A percentile compares a stretch with the other conserved stretches of the same genome.
Conservation (phyloP, 2,113 vertebrate genomes). For the Xerus inauris region DNA sequence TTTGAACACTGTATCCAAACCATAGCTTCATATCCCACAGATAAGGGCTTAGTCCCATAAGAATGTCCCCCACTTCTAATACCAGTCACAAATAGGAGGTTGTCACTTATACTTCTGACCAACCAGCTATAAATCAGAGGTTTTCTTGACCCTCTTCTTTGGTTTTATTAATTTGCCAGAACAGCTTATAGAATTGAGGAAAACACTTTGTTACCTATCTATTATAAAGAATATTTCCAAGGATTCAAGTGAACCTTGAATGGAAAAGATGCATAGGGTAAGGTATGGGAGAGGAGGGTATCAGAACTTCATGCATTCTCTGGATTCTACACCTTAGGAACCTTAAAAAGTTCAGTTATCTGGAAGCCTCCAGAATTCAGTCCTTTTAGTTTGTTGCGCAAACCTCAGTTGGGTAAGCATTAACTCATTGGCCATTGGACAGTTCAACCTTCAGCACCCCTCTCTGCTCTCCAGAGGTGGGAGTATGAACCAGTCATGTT, state of each 20-base stretch:
- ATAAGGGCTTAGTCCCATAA: background rate
- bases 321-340: no score
- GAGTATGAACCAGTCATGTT: background rate
- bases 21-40: background rate
- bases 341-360: background rate
- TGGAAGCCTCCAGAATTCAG: background rate
- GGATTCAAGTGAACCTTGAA: background rate
- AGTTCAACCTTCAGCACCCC: background rate
- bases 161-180: background rate
- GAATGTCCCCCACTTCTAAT: background rate
- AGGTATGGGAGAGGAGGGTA: background rate
- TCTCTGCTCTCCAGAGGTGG: background rate
- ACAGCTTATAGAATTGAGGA: background rate
- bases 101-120: background rate
- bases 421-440: background rate
- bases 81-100: background rate
- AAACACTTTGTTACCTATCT: background rate
- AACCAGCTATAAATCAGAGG: background rate
- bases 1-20: background rate
- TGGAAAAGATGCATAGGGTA: background rate
- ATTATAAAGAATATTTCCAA: background rate
- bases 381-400: background rate
- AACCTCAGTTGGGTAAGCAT: background rate
- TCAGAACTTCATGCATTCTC: background rate
- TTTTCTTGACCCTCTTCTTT: background rate